Evolutionary conservation across 2,797 vertebrate genomes (phyloP), one percentile per base, ranked within the genome.

Genomic region (Aphelocoma californica): DNA sequence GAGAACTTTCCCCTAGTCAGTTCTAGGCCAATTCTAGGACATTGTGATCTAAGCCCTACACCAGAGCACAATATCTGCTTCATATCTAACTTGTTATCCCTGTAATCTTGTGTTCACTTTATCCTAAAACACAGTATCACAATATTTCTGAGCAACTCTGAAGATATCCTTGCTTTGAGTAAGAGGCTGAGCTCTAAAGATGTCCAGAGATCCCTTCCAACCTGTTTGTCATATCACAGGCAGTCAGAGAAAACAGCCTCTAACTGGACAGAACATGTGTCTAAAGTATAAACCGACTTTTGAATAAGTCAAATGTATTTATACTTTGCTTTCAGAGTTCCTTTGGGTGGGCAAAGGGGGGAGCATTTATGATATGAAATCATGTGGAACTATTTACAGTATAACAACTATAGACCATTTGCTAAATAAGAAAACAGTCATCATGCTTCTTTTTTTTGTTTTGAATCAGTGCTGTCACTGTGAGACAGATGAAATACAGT

Each of bases 371-470:
- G 26, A 92, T 81, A 96, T 40, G 70, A 81, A 95, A 87, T 92
- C 13, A 1, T 54, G n/a, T 70, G 71, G 51, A 91, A 28, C 45
- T 91, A 62, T 92, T 97, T 96, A 96, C 51, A 96, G 53, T 36
- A n/a, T 80, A 96, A 85, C 44, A 95, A 90, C 72, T 82, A 93
- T 54, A 95, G 84, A 88, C 78, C 16, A 96, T 95, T 97, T 97
- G 92, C 91, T 86, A 96, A 96, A 91, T 91, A 93, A 90, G 92
- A 93, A 97, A 98, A 94, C 81, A 95, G 81, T 85, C 92, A 89
- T 71, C 56, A 69, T 34, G 45, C 10, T 47, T 88, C 23, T 86
- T 95, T 93, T 93, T 94, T 94, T 42, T 14, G 64, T 92, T 96
- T 60, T 93, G 90, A 97, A 97, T 77, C 34, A 93, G 81, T 86